Base-by-base conservation (phyloP, 92 coral and sea anemone species). In the Parazoanthus darwini region DNA sequence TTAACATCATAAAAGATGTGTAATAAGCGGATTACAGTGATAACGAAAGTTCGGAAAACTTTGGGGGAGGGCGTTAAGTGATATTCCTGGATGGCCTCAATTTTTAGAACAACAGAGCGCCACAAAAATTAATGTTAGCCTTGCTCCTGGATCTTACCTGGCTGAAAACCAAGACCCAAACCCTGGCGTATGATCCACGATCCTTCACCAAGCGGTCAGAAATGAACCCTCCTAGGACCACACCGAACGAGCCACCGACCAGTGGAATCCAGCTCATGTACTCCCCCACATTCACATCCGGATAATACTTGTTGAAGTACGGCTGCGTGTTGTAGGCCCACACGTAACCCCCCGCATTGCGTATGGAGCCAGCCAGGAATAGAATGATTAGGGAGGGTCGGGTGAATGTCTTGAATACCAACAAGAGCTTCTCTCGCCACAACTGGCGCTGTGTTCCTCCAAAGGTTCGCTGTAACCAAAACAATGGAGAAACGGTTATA, bases 241-340 rank as follows among this genome's bases (percentile, higher is more conserved):
- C 99, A 10, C 99, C 99, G 65, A 95, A 51, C 51, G 98, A 93
- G 18, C 99, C 99, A 5, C 95, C 94, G 3, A 96, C 99, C 87
- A 96, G 90, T 6, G 99, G 99, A 66, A 96, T 96, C 99, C 99
- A 96, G 65, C 98, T 95, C 99, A 96, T 96, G 89, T 94, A 96
- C 79, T 93, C 86, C 15, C 99, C 99, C 22, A 96, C 96, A 77
- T 96, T 94, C 29, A 95, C 96, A 66, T 93, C 89, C 0, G 99
- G 99, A 85, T 95, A 96, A 75, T 96, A 96, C 68, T 96, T 96
- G 88, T 96, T 96, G 79, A 96, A 96, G 94, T 96, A 96, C 0
- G 99, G 99, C 88, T 96, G 99, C 14, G 99, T 95, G 85, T 96
- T 96, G 86, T 96, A 96, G 0, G 99, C 99, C 99, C 99, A 96